Evolutionary conservation across 2,797 vertebrate species (phyloP), one percentile per base, ranked within the genome.

Genomic region (Hozukius guyotensis): DNA sequence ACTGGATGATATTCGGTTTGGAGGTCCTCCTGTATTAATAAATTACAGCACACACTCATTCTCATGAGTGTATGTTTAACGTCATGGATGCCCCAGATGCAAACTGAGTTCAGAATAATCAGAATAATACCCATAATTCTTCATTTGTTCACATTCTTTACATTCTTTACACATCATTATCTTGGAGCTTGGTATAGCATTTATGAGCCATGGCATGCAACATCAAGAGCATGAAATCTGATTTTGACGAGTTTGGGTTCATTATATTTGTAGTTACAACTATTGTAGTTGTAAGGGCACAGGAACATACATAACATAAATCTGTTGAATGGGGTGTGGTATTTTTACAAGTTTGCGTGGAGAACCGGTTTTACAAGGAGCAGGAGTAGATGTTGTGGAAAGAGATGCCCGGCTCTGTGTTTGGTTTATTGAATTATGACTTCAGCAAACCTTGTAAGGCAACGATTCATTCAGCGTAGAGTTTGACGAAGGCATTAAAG

Each of bases 361-460:
- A 69, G 18, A 80, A 42, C 64, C 38, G 6, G 16, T 76, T 75
- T 75, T 73, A 84, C 60, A 38, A 73, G 62, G 10, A 60, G 70
- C 55, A 63, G 20, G 22, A 65, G 14, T 42, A 55, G 18, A 74
- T 5, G 29, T 42, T 76, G 32, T 57, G 8, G 64, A 77, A 66
- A 63, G 38, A 75, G 46, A 74, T 65, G 66, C 22, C 68, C 13
- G 9, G 12, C 31, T 61, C 36, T 49, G 18, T 71, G 66, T 75
- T 68, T 66, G 46, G 34, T 72, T 80, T 78, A 31, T n/a, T 56
- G 34, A 56, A 73, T 76, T 49, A 65, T 32, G 29, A 64, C 52
- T 75, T 52, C 27, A 53, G 4, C 73, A 73, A 61, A 49, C 29
- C 56, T 59, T 70, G 24, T 64, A 77, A 66, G 79, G 64, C 56